Evolutionary conservation across 2,797 vertebrate species (phyloP), one percentile per base, ranked within the genome.

Genomic region (Karalla daura): DNA sequence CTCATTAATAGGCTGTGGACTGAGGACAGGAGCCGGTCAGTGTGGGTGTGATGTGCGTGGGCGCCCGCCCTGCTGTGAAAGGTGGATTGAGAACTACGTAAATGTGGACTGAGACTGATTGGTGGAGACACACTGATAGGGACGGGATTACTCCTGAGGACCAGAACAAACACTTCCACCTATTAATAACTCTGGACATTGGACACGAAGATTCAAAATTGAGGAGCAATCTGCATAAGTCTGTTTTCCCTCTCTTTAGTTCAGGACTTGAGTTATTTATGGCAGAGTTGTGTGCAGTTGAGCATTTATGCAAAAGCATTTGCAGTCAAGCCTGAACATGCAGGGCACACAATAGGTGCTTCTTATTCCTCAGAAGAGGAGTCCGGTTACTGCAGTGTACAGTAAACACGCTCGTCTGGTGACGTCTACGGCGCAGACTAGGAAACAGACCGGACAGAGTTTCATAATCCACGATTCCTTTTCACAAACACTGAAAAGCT

Each of bases 351-450:
- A 74, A 68, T 17, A 56, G 40, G 20, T 33, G 8, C 33, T 49
- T 59, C 11, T 56, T 37, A 49, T 37, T 70, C 36, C 30, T 45
- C 17, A 43, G 52, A 35, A 21, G 8, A 39, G 46, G 78, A 63
- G 47, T 74, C 61, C 28, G 35, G 56, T 78, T 71, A 52, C 65
- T 23, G 24, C 35, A 40, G 68, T 52, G 83, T 69, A 75, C 73
- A 66, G 79, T 76, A 74, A 78, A 80, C 69, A 78, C 12, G 1
- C n/a, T 25, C 6, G 11, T 13, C 21, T 11, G 10, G 18, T 3
- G 5, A 15, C 4, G 7, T 50, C 28, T 17, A 36, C 15, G 2
- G 20, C 24, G 14, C 23, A 36, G 35, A 10, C 11, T 1, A 36
- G 7, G 37, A 18, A 28, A 6, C 7, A 43, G 36, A 24, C 10